These are phyloP conservation scores for Globodera ellingtonae DNA, from an alignment of 1,140 invertebrate species.

Conservation along the genomic window DNA sequence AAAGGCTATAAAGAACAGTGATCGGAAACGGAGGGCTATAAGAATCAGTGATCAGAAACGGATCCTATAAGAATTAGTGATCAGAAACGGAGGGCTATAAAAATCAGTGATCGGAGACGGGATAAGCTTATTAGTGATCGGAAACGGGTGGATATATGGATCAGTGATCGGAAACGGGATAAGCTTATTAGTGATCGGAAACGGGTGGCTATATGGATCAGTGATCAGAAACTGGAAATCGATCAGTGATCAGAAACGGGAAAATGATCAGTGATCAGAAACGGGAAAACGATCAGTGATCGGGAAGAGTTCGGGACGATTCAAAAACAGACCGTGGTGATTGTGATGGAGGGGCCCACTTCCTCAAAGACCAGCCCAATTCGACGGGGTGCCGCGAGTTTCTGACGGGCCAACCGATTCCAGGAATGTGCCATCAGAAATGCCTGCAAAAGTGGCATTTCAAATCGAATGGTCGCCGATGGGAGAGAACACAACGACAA, in stretches of 20 bases:
- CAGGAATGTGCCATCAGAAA: conserved; percentile 61
- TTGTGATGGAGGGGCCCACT: conserved; percentile 95
- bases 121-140: too few species aligned
- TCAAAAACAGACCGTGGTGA: conserved; percentile 77
- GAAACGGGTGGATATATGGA: not conserved
- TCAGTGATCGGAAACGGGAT: too few species aligned
- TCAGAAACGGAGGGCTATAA: conserved; percentile 30
- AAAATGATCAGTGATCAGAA: too few species aligned
- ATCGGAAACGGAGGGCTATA: not conserved
- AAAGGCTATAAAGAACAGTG: not conserved
- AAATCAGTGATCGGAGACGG: too few species aligned
- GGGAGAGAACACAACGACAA: not conserved
- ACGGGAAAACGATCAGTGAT: too few species aligned
- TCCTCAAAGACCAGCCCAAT: conserved; percentile 69
- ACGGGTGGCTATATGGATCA: conserved; percentile 23
- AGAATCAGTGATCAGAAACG: not conserved
- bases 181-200: too few species aligned
- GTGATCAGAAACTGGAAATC: too few species aligned
- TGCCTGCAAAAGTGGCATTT: not conserved
- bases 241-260: too few species aligned
- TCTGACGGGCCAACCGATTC: conserved; percentile 40
- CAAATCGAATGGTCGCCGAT: too few species aligned
- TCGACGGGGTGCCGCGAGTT: conserved; percentile 20
- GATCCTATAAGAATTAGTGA: not conserved
- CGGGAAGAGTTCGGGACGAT: too few species aligned